Percentiles rank a stretch among this genome's conserved stretches.
These are phyloP conservation scores for Venustaconcha ellipsiformis DNA, from an alignment of 1,140 invertebrate genomes.

Conservation along the genomic window DNA sequence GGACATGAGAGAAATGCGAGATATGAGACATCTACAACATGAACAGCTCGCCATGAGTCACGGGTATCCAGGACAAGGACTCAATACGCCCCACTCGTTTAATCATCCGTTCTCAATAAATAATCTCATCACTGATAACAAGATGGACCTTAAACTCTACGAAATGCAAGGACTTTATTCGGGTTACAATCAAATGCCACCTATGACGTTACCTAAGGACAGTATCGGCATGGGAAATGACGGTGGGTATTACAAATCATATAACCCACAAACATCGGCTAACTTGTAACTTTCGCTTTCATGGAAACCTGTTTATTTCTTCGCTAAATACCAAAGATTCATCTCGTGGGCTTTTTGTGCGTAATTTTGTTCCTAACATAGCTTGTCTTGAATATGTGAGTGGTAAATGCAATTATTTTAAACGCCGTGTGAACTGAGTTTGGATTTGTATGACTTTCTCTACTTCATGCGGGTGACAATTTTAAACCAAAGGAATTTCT, in stretches of 20 bases:
- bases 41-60: constrained; percentile 60
- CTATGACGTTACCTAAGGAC: constrained; percentile 48
- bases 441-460: too few species aligned
- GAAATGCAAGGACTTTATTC: constrained; percentile 58
- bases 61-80: constrained; percentile 47
- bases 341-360: too few species aligned
- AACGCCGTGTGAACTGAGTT: too few species aligned
- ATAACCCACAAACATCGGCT: constrained; percentile 62
- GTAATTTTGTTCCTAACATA: too few species aligned
- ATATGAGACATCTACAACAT: constrained; percentile 69
- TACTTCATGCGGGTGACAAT: too few species aligned
- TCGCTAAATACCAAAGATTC: too few species aligned
- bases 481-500: too few species aligned
- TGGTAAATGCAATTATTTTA: too few species aligned
- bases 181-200: constrained; percentile 60
- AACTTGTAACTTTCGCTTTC: constrained; percentile 43
- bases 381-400: too few species aligned
- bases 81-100: constrained; percentile 60
- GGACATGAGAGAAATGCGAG: constrained; percentile 52
- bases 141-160: constrained; percentile 67
- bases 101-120: constrained; percentile 90
- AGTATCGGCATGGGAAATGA: constrained; percentile 40
- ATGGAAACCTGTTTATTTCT: too few species aligned
- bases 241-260: constrained; percentile 62
- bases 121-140: constrained; percentile 66